A percentile compares a stretch with the other conserved stretches of the same genome.
Evolutionary conservation across 2,113 vertebrate genomes (phyloP).

Genomic region (Rhinogobius similis): DNA sequence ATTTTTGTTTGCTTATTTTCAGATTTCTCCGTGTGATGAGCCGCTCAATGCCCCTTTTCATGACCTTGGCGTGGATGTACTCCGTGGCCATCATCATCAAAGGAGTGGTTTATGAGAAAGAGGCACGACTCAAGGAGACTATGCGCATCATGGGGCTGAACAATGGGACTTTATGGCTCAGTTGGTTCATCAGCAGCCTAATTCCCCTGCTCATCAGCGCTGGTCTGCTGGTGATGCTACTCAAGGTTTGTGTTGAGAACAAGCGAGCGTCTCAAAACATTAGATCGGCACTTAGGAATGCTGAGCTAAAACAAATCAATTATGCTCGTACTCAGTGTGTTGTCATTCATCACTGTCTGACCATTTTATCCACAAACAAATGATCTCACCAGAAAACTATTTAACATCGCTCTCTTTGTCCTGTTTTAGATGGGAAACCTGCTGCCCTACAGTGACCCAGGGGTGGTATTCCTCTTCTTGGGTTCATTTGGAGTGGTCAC

Average conservation of each 20-base stretch:
- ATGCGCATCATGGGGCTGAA: constrained; percentile 98
- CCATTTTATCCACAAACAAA: constrained; percentile 31
- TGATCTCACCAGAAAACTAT: constrained; percentile 12
- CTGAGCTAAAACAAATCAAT: constrained; percentile 5
- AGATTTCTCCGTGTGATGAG: constrained; percentile 96
- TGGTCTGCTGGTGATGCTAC: constrained; percentile 85
- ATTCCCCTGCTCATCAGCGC: constrained; percentile 93
- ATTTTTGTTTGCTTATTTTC: constrained; percentile 5
- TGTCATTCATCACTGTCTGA: constrained; percentile 3
- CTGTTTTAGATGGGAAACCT: constrained; percentile 87
- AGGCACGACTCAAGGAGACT: constrained; percentile 94
- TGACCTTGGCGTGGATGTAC: constrained; percentile 98
- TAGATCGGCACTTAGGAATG: constrained; percentile 30
- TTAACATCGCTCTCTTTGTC: neutral
- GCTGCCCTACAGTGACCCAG: constrained; percentile 93
- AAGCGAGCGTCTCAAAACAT: neutral
- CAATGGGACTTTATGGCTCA: constrained; percentile 92
- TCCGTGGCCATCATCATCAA: constrained; percentile 98
- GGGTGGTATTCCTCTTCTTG: constrained; percentile 91
- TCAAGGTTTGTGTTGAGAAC: constrained; percentile 82
- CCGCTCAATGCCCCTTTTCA: constrained; percentile 96
- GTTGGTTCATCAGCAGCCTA: constrained; percentile 98
- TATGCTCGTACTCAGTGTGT: constrained; percentile 8
- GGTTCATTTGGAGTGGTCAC: constrained; percentile 89
- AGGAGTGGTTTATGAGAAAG: constrained; percentile 96